Evolutionary conservation across 2,888 invertebrate species (phyloP), one percentile per base, ranked within the genome.

Genomic region (Malacosoma neustria): DNA sequence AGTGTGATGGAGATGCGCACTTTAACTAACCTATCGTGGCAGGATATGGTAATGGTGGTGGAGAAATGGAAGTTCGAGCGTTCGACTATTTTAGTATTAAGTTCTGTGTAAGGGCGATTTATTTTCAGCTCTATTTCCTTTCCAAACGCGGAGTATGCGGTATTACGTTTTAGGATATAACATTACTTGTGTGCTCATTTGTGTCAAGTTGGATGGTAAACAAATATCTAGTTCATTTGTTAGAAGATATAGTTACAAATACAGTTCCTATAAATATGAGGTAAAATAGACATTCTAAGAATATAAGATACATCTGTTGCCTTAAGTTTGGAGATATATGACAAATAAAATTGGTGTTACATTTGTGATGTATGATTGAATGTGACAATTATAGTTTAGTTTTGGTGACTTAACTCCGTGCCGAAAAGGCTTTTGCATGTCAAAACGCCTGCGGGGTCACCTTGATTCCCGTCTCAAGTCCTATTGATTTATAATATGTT

Each of bases 101-200:
- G 67, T 73, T 74, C 66, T 57, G 61, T 60, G 72, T 72, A 76
- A 76, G 77, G 72, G 77, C 72, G 76, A 79, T 80, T 80, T 84
- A 82, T 82, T 82, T 80, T 72, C 66, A 74, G 76, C 64, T 64
- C 73, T 73, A 76, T 80, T 82, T 84, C 81, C 82, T 81, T 61
- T 66, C 48, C 61, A 72, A 66, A 65, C 63, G 33, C 31, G 30
- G 12, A 22, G 38, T 53, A 57, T 11, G 13, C 29, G 29, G 30
- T 36, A 57, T 61, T 60, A 56, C 59, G 60, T 58, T 48, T 39
- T 47, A 47, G 22, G 22, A 22, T 22, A 22, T 9, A 7, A 22
- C 9, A 22, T 22, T 22, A 3, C 22, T 22, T 22, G 22, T 9
- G 22, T 22, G 5, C 22, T 22, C 22, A 4, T 22, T 22, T 22